Evolutionary conservation across 2,888 invertebrate genomes (phyloP).

Genomic region (Stratiomys singularior): DNA sequence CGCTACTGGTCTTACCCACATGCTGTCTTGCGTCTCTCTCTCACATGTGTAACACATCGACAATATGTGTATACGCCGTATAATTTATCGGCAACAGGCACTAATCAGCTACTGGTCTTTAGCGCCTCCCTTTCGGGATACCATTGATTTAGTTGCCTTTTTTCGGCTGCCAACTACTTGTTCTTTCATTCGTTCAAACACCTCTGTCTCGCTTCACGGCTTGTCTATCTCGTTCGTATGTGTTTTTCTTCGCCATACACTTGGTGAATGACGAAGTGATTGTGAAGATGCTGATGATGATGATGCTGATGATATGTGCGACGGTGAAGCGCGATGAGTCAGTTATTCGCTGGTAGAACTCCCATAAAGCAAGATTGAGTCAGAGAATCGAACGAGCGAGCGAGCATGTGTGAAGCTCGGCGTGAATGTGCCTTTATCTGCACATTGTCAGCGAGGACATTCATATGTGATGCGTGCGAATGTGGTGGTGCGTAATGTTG

Average conservation of each 20-base stretch:
- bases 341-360: neutral
- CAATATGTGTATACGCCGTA: neutral
- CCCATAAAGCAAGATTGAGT: conserved; percentile 52
- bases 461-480: neutral
- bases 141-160: conserved; percentile 48
- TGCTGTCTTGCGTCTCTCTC: conserved; percentile 7
- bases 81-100: conserved; percentile 44
- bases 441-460: neutral
- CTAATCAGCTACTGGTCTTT: conserved; percentile 63
- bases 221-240: conserved; percentile 45
- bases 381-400: conserved; percentile 50
- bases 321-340: conserved; percentile 48
- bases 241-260: conserved; percentile 51
- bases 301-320: conserved; percentile 50
- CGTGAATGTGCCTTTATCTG: neutral
- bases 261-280: conserved; percentile 35
- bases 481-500: conserved; percentile 49
- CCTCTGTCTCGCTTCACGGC: neutral
- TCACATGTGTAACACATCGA: conserved; percentile 3
- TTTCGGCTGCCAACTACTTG: conserved; percentile 48
- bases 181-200: conserved; percentile 49
- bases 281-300: conserved; percentile 47
- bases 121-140: conserved; percentile 61
- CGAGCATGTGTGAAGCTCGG: neutral
- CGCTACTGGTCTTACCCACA: conserved; percentile 18